Evolutionary conservation across 2,797 vertebrate genomes (phyloP).

Genomic region (Onychomys arenicola): DNA sequence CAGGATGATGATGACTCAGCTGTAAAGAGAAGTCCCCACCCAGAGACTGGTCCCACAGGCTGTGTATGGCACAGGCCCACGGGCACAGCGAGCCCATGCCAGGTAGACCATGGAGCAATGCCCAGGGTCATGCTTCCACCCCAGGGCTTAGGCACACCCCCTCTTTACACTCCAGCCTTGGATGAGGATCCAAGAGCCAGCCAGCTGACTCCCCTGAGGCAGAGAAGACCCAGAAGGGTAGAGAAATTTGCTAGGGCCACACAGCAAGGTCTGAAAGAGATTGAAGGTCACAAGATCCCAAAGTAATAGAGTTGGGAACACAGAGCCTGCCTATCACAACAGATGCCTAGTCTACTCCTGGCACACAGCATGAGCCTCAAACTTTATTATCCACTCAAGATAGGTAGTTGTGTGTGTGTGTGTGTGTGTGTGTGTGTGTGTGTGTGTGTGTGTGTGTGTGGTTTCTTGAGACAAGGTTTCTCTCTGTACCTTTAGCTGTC

Average conservation of each 20-base stretch:
- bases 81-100: neutral
- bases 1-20: constrained; percentile 62
- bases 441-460: no score
- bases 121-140: neutral
- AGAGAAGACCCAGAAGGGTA: neutral
- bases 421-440: no score
- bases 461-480: no score
- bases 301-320: neutral
- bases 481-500: no score
- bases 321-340: neutral
- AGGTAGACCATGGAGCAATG: neutral
- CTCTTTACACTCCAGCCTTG: neutral
- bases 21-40: constrained; percentile 65
- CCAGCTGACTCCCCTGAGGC: neutral
- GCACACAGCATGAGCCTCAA: neutral
- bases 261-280: neutral
- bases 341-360: neutral
- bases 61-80: neutral
- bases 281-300: neutral
- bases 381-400: neutral
- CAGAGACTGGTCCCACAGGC: constrained; percentile 68
- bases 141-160: neutral
- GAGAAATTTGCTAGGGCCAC: neutral
- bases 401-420: neutral
- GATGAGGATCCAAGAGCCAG: neutral